Percentiles rank a stretch among this genome's conserved stretches.
Conservation (phyloP, 2,113 vertebrate genomes). For the Chloroceryle aenea region DNA sequence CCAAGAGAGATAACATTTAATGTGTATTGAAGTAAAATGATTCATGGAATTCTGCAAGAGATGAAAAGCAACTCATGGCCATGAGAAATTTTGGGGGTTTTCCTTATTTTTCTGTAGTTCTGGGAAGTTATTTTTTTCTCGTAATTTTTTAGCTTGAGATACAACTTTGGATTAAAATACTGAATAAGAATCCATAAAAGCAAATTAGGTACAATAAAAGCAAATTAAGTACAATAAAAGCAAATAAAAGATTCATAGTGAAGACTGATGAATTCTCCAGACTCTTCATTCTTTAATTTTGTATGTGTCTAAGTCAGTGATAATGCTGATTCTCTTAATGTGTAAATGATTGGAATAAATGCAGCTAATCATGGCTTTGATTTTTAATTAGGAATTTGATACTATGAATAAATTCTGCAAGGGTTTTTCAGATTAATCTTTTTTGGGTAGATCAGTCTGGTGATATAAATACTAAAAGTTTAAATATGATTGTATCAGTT, state of each 20-base stretch:
- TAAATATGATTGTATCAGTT: not conserved
- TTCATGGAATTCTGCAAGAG: not conserved
- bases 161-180: not conserved
- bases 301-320: not conserved
- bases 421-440: not conserved
- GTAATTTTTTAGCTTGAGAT: not conserved
- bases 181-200: not conserved
- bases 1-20: not conserved
- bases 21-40: not conserved
- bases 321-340: not conserved
- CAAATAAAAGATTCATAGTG: not conserved
- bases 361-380: not conserved
- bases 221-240: not conserved
- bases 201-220: not conserved
- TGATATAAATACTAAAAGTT: not conserved
- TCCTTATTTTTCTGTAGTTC: not conserved
- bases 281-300: not conserved
- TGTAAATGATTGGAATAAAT: not conserved
- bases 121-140: not conserved
- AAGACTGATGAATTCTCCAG: not conserved
- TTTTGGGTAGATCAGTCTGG: not conserved
- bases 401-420: not conserved
- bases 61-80: not conserved
- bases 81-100: not conserved
- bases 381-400: not conserved